Evolutionary conservation across 2,113 vertebrate species (phyloP).

Genomic region (Ceuthmochares aereus): DNA sequence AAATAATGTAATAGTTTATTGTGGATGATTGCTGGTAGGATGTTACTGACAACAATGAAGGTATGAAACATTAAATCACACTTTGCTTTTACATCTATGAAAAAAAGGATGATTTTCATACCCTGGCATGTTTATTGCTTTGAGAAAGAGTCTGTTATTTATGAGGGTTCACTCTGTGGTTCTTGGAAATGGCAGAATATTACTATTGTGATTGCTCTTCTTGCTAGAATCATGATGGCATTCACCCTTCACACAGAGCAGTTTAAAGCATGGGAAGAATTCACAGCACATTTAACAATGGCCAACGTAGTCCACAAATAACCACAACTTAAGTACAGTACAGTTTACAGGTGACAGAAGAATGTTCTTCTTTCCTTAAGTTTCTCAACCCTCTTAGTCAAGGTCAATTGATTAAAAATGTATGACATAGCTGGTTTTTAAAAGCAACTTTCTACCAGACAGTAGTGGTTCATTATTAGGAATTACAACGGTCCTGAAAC

Average conservation of each 20-base stretch:
- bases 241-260: background rate
- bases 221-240: background rate
- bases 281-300: background rate
- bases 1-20: background rate
- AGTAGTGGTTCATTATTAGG: background rate
- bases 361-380: background rate
- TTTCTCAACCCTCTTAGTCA: background rate
- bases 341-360: background rate
- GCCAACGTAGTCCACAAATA: background rate
- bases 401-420: background rate
- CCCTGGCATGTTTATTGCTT: background rate
- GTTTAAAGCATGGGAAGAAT: background rate
- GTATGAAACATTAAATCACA: conserved; percentile 12
- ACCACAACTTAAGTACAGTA: background rate
- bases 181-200: conserved; percentile 15
- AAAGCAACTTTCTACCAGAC: background rate
- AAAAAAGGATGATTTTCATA: conserved; percentile 6
- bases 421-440: background rate
- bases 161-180: background rate
- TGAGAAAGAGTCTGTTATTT: conserved; percentile 18
- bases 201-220: background rate
- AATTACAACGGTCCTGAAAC: background rate
- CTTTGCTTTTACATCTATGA: background rate
- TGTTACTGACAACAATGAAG: background rate
- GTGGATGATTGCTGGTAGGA: background rate